These are phyloP conservation scores for Drosophila baimaii DNA, from an alignment of 1,140 invertebrate genomes.

Conservation along the genomic window DNA sequence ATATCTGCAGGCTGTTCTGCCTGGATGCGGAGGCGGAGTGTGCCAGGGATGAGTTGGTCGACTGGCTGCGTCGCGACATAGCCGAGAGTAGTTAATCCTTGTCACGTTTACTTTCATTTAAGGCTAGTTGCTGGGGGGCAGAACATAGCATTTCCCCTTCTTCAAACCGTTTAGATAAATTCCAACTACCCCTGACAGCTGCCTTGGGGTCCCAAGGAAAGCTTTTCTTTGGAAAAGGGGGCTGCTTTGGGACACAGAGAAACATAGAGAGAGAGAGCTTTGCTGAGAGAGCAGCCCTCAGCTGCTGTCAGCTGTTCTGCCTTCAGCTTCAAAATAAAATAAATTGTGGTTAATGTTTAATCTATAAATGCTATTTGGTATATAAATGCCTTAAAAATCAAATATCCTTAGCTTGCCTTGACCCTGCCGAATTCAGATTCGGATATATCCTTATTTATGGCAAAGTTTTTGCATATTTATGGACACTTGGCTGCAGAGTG, in stretches of 20 bases:
- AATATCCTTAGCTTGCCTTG: background rate
- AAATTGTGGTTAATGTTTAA: constrained; percentile 31
- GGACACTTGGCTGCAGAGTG: constrained; percentile 20
- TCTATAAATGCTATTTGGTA: background rate
- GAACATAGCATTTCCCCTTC: constrained; percentile 31
- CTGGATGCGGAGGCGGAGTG: constrained; percentile 64
- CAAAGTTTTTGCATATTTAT: constrained; percentile 24
- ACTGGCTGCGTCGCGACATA: constrained; percentile 72
- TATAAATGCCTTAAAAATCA: background rate
- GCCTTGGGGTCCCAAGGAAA: constrained; percentile 24
- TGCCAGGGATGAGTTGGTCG: constrained; percentile 55
- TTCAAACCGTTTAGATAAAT: constrained; percentile 31
- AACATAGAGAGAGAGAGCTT: background rate
- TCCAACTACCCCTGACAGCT: constrained; percentile 17
- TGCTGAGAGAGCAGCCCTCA: background rate
- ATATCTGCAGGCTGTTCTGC: constrained; percentile 46
- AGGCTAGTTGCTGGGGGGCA: background rate
- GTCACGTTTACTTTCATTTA: background rate
- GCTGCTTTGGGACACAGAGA: background rate
- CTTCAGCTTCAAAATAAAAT: constrained; percentile 1
- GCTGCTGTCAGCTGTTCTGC: constrained; percentile 28
- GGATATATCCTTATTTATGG: background rate
- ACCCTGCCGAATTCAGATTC: background rate
- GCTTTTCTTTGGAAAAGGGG: background rate
- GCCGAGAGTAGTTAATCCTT: constrained; percentile 54